Conservation (phyloP, 64 coral and sea anemone genomes). For the Pocillopora verrucosa region DNA sequence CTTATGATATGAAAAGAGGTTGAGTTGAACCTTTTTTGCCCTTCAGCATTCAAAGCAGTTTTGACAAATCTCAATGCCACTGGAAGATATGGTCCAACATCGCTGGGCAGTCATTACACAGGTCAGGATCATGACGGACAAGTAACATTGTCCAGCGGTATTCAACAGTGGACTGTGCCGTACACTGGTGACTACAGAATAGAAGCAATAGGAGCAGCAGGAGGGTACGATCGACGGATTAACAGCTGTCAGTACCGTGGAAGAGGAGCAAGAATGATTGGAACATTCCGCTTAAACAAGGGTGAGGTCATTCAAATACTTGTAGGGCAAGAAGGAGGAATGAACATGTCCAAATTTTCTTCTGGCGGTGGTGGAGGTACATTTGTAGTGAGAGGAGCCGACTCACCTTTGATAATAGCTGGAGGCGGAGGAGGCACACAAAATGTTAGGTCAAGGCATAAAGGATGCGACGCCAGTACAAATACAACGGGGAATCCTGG, state of each 20-base stretch:
- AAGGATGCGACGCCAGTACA: slow-evolving; percentile 37
- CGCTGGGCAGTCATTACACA: no score
- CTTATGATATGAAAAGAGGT: no score
- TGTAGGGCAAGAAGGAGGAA: slow-evolving; percentile 70
- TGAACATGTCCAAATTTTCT: not conserved
- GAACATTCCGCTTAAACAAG: not conserved
- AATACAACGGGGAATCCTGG: not conserved
- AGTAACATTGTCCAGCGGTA: no score
- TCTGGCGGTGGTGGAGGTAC: slow-evolving; percentile 73
- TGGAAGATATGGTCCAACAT: no score
- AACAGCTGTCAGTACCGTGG: slow-evolving; percentile 22
- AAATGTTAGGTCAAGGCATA: not conserved
- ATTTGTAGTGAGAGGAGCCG: slow-evolving; percentile 36
- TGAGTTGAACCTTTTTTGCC: no score
- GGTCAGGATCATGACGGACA: no score
- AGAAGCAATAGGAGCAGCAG: no score
- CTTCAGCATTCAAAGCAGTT: no score
- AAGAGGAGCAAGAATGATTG: slow-evolving; percentile 46
- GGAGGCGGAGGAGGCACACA: slow-evolving; percentile 59
- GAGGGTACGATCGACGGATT: not conserved
- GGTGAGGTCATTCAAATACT: slow-evolving; percentile 54
- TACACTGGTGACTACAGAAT: no score
- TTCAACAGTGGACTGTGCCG: no score
- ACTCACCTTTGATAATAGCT: slow-evolving; percentile 52
- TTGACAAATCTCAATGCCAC: no score